phyloP scores from a whole-genome alignment of 2,888 invertebrate species.

The Oscheius sp. region DNA sequence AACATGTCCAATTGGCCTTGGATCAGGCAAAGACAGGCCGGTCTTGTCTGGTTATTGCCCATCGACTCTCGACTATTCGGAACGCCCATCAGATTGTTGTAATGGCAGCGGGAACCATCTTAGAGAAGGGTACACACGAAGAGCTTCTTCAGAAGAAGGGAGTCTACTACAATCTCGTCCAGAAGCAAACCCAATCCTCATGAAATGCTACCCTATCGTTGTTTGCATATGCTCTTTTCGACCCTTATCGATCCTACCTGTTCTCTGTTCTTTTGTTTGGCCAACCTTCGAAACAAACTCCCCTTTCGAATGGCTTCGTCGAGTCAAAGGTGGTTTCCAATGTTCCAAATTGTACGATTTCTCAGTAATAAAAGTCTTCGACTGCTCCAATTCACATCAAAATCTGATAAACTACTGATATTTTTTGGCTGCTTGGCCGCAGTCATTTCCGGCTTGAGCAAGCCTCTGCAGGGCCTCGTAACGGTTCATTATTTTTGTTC shows the following conservation, averaged over 20 bases:
- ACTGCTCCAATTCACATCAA: background rate
- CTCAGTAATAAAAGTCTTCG: background rate
- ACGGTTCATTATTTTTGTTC: background rate
- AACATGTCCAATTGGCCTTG: conserved; percentile 76
- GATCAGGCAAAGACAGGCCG: conserved; percentile 77
- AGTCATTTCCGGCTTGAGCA: background rate
- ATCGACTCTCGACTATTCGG: conserved; percentile 77
- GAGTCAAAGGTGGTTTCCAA: background rate
- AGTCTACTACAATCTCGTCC: conserved; percentile 79
- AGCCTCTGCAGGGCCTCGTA: background rate
- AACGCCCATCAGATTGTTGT: conserved; percentile 71
- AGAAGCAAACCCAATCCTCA: conserved; percentile 54
- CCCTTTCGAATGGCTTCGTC: background rate
- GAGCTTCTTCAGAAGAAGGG: conserved; percentile 79
- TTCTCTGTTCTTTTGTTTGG: too few species aligned
- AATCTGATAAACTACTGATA: background rate
- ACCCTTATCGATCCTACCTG: too few species aligned
- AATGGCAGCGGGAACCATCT: conserved; percentile 70
- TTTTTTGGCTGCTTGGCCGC: background rate
- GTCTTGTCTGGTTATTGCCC: conserved; percentile 76
- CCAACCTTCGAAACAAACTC: too few species aligned
- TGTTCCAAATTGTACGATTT: background rate
- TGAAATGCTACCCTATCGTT: too few species aligned
- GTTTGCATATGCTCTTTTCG: too few species aligned
- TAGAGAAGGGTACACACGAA: conserved; percentile 83